phyloP scores from a whole-genome alignment of 2,888 invertebrate species.

The Thymelicus lineola region DNA sequence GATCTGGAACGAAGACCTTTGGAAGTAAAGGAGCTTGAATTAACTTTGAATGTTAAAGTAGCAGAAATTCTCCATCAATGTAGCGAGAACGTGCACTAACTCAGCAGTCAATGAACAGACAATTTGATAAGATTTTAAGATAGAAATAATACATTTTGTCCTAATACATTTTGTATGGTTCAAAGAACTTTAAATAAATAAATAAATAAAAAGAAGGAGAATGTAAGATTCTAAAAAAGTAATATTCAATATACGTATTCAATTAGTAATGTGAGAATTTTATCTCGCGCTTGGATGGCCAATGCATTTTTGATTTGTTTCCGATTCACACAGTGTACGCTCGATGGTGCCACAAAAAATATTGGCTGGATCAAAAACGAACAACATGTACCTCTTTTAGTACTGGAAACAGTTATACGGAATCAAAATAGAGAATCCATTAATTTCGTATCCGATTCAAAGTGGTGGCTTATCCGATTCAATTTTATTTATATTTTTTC shows the following conservation, averaged over 20 bases:
- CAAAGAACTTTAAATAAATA: no score
- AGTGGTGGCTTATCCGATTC: slow-evolving; percentile 31
- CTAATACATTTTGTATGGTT: no score
- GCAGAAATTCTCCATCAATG: no score
- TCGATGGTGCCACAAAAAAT: slow-evolving; percentile 63
- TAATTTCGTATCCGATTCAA: slow-evolving; percentile 32
- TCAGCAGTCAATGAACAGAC: no score
- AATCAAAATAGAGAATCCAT: slow-evolving; percentile 37
- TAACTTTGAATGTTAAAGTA: no score
- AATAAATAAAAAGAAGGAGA: no score
- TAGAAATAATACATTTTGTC: no score
- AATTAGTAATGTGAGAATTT: slow-evolving; percentile 70
- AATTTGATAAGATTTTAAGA: no score
- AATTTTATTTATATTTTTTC: slow-evolving; percentile 32
- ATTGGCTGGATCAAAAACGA: slow-evolving; percentile 54
- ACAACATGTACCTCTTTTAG: slow-evolving; percentile 33
- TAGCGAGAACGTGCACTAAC: no score
- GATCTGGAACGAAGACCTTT: no score
- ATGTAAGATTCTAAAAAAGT: no score
- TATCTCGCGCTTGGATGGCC: slow-evolving; percentile 76
- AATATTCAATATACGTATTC: slow-evolving; percentile 9
- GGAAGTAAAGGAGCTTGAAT: no score
- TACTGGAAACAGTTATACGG: slow-evolving; percentile 25
- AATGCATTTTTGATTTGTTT: slow-evolving; percentile 83
- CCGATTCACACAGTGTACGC: slow-evolving; percentile 72